phyloP scores from a whole-genome alignment of 2,797 vertebrate genomes.

The Galaxias olidus region DNA sequence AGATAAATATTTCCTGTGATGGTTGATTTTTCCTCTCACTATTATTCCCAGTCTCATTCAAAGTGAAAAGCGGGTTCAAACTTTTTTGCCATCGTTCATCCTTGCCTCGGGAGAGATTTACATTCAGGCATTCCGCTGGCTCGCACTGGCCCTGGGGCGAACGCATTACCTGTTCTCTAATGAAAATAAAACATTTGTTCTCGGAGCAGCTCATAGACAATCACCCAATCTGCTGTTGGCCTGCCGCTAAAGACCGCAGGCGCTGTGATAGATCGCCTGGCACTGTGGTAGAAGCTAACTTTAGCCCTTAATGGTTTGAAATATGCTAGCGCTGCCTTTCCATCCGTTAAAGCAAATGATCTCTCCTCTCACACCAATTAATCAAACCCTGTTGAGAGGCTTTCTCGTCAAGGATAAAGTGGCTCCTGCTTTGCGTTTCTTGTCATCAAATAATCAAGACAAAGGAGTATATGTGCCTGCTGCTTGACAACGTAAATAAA shows the following conservation, averaged over 20 bases:
- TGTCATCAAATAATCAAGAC: too few species aligned
- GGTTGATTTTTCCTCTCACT: constrained; percentile 36
- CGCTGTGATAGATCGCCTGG: constrained; percentile 73
- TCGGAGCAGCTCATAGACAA: constrained; percentile 61
- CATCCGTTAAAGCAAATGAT: constrained; percentile 72
- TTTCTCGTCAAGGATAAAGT: constrained; percentile 68
- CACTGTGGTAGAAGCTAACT: constrained; percentile 67
- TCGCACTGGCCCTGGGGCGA: constrained; percentile 40
- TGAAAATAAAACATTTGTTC: constrained; percentile 82
- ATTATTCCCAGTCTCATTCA: constrained; percentile 40
- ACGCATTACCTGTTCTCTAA: constrained; percentile 64
- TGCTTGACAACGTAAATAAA: constrained; percentile 63
- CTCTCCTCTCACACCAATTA: constrained; percentile 66
- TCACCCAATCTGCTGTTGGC: constrained; percentile 51
- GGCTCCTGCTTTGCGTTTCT: constrained; percentile 71
- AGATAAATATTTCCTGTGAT: constrained; percentile 41
- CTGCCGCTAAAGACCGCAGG: constrained; percentile 56
- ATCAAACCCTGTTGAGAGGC: constrained; percentile 73
- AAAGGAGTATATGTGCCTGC: constrained; percentile 36
- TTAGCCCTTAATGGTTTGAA: constrained; percentile 81
- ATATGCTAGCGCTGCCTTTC: constrained; percentile 76
- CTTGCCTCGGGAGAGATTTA: constrained; percentile 50
- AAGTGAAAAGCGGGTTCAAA: constrained; percentile 57
- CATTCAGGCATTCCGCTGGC: constrained; percentile 41
- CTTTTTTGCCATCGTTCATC: constrained; percentile 48